phyloP scores from a whole-genome alignment of 92 coral and sea anemone genomes.

The Zoanthus sociatus region DNA sequence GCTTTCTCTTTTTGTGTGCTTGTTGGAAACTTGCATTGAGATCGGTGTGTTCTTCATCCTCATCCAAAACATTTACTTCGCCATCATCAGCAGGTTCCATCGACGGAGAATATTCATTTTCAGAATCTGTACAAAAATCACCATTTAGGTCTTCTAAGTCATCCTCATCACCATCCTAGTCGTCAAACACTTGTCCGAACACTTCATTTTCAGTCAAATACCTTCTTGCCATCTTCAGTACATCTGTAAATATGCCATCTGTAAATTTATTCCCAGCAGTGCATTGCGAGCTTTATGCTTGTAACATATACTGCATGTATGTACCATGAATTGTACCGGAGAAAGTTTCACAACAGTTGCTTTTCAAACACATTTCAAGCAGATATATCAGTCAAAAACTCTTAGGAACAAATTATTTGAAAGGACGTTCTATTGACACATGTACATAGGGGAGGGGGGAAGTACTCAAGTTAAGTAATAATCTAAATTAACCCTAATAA shows the following conservation, averaged over 20 bases:
- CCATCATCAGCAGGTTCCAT: background rate
- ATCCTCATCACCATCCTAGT: background rate
- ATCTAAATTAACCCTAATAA: background rate
- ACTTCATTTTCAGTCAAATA: constrained; percentile 6
- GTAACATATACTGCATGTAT: background rate
- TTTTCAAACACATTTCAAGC: constrained; percentile 4
- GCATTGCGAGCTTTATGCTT: background rate
- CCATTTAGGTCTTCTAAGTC: constrained; percentile 9
- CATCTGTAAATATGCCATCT: background rate
- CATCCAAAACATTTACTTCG: too few relatives aligned
- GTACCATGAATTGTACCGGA: constrained; percentile 2
- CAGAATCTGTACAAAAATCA: background rate
- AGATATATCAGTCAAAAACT: background rate
- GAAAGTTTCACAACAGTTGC: constrained; percentile 4
- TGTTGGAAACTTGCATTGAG: too few relatives aligned
- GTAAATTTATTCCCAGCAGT: background rate
- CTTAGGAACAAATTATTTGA: background rate
- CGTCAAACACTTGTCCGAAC: background rate
- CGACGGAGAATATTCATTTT: background rate
- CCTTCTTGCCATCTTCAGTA: constrained; percentile 1
- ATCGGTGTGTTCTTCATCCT: too few relatives aligned
- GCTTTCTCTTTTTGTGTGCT: too few relatives aligned
- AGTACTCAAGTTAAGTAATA: constrained; percentile 8
- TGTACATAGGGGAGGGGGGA: background rate
- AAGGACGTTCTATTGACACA: constrained; percentile 5